Percentiles rank a stretch among this genome's conserved stretches.
These are phyloP conservation scores for Drosophila novamexicana DNA, from an alignment of 1,140 invertebrate genomes.

Conservation along the genomic window DNA sequence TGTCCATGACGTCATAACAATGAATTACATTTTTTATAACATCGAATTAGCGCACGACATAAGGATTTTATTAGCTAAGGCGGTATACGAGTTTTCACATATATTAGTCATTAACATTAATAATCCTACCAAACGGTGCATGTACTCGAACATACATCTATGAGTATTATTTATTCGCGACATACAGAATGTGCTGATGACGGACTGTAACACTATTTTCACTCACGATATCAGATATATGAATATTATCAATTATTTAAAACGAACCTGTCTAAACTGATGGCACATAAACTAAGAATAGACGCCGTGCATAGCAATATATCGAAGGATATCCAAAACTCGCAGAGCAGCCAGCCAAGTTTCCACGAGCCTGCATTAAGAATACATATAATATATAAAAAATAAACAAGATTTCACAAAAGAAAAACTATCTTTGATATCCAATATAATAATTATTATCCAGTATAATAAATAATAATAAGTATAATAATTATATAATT, in stretches of 20 bases:
- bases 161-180: neutral
- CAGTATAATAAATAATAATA: too few relatives aligned
- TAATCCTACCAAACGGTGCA: neutral
- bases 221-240: neutral
- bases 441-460: too few relatives aligned
- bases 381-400: neutral
- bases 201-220: neutral
- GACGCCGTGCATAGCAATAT: slow-evolving; percentile 96
- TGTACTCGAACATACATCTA: neutral
- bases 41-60: slow-evolving; percentile 12
- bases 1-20: slow-evolving; percentile 44
- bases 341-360: slow-evolving; percentile 91
- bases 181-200: neutral
- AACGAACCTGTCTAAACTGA: slow-evolving; percentile 90
- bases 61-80: slow-evolving; percentile 21
- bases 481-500: too few relatives aligned
- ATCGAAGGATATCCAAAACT: slow-evolving; percentile 96
- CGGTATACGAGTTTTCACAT: neutral
- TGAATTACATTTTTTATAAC: slow-evolving; percentile 34
- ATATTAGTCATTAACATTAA: neutral
- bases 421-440: too few relatives aligned
- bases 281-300: slow-evolving; percentile 92
- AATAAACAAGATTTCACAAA: neutral
- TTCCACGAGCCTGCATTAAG: slow-evolving; percentile 88
- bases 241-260: neutral